Evolutionary conservation across 2,888 invertebrate species (phyloP), one percentile per base, ranked within the genome.

Genomic region (Caenorhabditis imperialis): DNA sequence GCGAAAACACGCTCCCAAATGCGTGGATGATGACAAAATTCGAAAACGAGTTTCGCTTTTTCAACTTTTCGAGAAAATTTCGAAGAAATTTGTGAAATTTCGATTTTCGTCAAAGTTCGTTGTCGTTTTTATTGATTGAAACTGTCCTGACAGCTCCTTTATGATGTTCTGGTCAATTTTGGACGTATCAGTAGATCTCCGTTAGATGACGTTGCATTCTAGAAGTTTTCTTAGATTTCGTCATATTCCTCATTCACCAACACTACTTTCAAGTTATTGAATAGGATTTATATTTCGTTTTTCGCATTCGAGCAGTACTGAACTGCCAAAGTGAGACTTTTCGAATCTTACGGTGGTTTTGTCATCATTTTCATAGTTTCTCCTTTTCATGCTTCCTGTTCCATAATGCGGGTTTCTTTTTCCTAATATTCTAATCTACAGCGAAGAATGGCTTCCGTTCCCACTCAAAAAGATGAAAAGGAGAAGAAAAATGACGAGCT

Each of bases 401-500:
- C 23, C 23, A n/a, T n/a, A n/a, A n/a, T n/a, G n/a, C n/a, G n/a
- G n/a, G n/a, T 45, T 18, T 6, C 2, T 47, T 23, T 23, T 30
- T 16, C 30, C 5, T 18, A 23, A 10, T 7, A 20, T 35, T 20
- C 35, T 20, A 10, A 14, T 6, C 54, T 57, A 25, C 50, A 69
- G 60, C 53, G 33, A 16, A 6, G 20, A 54, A 61, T 61, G 60
- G 70, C 61, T 25, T 70, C 60, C n/a, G 69, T 69, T 35, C 69
- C 69, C 6, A 60, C 69, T 25, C 69, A 69, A 23, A 58, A 81
- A 72, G 82, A 83, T 55, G 85, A 85, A 18, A 86, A 84, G 53
- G 81, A 84, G 51, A 86, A 86, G 82, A 84, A 85, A 67, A 87
- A 86, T 47, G 86, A 96, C 89, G 95, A 95, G 92, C 91, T 97